phyloP scores from a whole-genome alignment of 53 echinoderm and acorn worm genomes.

The Antedon mediterranea region DNA sequence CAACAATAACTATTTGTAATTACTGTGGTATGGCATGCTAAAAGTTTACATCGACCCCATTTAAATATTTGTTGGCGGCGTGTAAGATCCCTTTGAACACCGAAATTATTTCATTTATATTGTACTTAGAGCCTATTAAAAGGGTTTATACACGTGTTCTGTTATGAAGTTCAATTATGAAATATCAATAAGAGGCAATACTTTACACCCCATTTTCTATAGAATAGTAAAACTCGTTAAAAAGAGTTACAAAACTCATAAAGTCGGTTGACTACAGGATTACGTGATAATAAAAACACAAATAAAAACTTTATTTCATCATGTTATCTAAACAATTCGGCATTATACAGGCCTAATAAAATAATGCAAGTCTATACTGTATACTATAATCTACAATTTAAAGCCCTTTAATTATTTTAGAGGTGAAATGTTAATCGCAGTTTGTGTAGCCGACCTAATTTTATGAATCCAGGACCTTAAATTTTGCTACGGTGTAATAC shows the following conservation, averaged over 20 bases:
- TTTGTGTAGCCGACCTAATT: too few species aligned
- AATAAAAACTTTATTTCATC: too few species aligned
- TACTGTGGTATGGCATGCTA: not conserved
- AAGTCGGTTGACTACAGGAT: too few species aligned
- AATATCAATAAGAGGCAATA: not conserved
- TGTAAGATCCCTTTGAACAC: not conserved
- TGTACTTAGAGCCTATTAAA: not conserved
- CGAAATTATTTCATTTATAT: not conserved
- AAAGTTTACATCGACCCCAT: not conserved
- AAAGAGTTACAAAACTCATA: too few species aligned
- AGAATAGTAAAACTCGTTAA: not conserved
- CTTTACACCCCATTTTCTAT: not conserved
- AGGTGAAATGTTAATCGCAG: too few species aligned
- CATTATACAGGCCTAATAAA: too few species aligned
- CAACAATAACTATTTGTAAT: not conserved
- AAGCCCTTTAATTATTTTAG: too few species aligned
- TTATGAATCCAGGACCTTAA: too few species aligned
- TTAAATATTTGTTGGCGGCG: not conserved
- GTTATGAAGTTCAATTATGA: not conserved
- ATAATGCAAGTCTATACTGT: too few species aligned
- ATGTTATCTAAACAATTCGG: too few species aligned
- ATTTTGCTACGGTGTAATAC: too few species aligned
- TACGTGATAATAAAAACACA: not conserved
- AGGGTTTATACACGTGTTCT: not conserved
- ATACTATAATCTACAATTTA: too few species aligned